Conservation (phyloP, 2,113 vertebrate genomes). For the Dunckerocampus dactyliophorus region DNA sequence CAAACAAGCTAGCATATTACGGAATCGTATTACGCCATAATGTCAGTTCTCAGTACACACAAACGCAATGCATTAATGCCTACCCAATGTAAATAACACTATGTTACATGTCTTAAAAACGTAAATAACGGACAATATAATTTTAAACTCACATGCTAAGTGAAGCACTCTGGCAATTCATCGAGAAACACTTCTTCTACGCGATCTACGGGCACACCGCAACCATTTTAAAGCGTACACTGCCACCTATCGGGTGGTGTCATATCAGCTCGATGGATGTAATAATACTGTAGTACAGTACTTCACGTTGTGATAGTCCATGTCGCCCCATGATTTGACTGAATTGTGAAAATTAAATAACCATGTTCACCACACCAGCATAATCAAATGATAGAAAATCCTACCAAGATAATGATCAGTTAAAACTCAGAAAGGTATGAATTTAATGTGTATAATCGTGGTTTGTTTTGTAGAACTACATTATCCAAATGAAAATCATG, state of each 20-base stretch:
- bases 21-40: neutral
- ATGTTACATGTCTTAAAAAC: rapidly evolving
- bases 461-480: no score
- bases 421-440: no score
- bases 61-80: rapidly evolving
- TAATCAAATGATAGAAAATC: neutral
- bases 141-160: constrained; percentile 47
- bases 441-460: no score
- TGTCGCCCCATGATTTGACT: no score
- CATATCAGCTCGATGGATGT: constrained; percentile 9
- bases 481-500: neutral
- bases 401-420: no score
- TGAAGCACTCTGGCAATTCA: constrained; percentile 37
- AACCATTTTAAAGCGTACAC: neutral
- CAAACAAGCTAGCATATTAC: neutral
- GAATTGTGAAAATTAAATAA: no score
- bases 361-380: no score
- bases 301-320: no score
- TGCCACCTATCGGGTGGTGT: neutral
- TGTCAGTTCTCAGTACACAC: neutral
- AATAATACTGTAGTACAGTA: neutral
- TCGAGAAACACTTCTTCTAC: constrained; percentile 11
- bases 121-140: neutral
- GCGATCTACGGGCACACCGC: no score
- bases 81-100: neutral